These are phyloP conservation scores for Anguilla japonica DNA, from an alignment of 2,113 vertebrate genomes.

Conservation along the genomic window DNA sequence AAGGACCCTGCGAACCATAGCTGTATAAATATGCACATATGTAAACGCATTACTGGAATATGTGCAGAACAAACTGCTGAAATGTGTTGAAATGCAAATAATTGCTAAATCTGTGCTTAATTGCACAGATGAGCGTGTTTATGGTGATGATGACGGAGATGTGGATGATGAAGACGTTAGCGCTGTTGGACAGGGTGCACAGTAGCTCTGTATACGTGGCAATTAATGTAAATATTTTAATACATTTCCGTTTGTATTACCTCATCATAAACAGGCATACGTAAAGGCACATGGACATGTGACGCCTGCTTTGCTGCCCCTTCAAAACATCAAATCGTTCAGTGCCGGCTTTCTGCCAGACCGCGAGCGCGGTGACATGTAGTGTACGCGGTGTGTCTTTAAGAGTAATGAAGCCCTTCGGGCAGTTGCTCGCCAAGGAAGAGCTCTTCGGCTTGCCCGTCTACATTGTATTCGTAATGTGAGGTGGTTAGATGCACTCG, in stretches of 20 bases:
- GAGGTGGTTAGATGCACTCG: conserved; percentile 59
- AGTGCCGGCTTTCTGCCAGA: neutral
- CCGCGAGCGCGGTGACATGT: conserved; percentile 17
- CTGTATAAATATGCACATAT: too few species aligned
- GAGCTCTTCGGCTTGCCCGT: conserved; percentile 54
- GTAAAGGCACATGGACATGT: neutral
- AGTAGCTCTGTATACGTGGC: neutral
- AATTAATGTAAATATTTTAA: conserved; percentile 4
- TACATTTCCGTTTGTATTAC: conserved; percentile 26
- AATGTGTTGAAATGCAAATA: too few species aligned
- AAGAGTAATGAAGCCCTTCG: conserved; percentile 24
- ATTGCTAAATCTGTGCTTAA: too few species aligned
- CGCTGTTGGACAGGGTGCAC: neutral
- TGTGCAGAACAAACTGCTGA: too few species aligned
- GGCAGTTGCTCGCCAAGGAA: conserved; percentile 56
- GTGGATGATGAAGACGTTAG: neutral
- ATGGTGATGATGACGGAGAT: conserved; percentile 9
- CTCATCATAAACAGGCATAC: neutral
- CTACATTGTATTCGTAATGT: conserved; percentile 36
- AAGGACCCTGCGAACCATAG: too few species aligned
- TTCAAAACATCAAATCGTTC: neutral
- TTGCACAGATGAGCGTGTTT: too few species aligned
- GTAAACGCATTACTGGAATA: too few species aligned
- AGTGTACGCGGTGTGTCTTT: conserved; percentile 36
- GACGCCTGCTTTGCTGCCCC: neutral